Evolutionary conservation across 2,797 vertebrate species (phyloP).

Genomic region (Scyliorhinus canicula): DNA sequence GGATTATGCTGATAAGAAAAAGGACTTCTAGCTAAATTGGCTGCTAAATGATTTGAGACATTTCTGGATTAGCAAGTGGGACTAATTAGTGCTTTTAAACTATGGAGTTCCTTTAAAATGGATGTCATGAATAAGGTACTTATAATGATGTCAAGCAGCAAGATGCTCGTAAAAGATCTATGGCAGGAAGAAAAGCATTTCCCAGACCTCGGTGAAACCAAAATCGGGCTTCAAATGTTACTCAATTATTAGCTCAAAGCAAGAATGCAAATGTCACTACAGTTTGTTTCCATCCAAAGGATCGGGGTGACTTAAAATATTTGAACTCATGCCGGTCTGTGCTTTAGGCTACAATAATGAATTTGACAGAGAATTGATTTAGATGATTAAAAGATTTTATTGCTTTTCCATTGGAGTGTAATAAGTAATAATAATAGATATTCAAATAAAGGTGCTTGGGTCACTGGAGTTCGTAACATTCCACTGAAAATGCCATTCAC

Average conservation of each 20-base stretch:
- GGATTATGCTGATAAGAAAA: conserved; percentile 1
- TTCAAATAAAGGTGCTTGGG: not conserved
- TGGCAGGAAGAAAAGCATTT: conserved; percentile 3
- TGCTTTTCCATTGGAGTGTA: not conserved
- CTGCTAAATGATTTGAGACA: conserved; percentile 29
- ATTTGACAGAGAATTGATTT: not conserved
- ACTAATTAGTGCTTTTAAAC: conserved; percentile 20
- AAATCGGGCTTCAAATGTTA: not conserved
- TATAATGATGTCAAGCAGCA: not conserved
- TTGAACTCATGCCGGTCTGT: too few relatives aligned
- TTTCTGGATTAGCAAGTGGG: conserved; percentile 2
- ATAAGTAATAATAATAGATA: not conserved
- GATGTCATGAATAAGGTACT: not conserved
- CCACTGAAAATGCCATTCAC: not conserved
- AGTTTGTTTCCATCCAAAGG: not conserved
- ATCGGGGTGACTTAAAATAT: not conserved
- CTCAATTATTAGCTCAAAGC: conserved; percentile 14
- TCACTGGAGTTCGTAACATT: too few relatives aligned
- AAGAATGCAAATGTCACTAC: not conserved
- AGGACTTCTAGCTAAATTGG: conserved; percentile 7
- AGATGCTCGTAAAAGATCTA: not conserved
- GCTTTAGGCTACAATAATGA: not conserved
- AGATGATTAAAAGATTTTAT: not conserved
- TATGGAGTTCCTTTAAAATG: not conserved
- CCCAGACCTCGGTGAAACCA: not conserved